phyloP scores from a whole-genome alignment of 2,113 vertebrate species.

The Strigops habroptila region DNA sequence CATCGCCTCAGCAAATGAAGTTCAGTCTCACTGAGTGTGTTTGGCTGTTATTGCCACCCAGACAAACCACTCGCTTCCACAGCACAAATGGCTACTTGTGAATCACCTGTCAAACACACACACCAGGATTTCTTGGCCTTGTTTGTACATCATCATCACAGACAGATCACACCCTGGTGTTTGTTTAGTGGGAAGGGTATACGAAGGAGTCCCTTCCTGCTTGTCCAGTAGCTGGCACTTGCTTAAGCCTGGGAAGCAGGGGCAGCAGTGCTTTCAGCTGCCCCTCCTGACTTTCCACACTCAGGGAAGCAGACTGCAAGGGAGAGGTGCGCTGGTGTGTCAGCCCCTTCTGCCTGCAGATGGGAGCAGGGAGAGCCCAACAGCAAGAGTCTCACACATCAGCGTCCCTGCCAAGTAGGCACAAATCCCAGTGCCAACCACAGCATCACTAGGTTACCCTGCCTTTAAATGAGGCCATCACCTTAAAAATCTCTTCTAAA shows the following conservation, averaged over 20 bases:
- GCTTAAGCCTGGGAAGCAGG: not conserved
- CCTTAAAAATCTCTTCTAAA: not conserved
- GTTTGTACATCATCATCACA: not conserved
- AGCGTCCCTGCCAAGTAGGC: not conserved
- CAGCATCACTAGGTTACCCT: not conserved
- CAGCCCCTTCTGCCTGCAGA: not conserved
- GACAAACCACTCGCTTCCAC: not conserved
- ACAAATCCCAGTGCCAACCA: not conserved
- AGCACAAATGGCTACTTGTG: rapidly evolving
- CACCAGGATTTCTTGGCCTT: not conserved
- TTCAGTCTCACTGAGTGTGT: not conserved
- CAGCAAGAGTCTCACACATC: not conserved
- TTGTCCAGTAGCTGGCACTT: not conserved
- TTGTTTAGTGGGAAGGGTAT: not conserved
- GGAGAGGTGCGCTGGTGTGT: no score
- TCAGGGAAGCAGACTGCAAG: no score
- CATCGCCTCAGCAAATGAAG: not conserved
- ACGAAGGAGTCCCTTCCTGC: not conserved
- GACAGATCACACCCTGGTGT: not conserved
- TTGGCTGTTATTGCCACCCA: not conserved
- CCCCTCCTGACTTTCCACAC: not conserved
- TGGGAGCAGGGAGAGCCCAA: not conserved
- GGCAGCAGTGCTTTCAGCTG: not conserved
- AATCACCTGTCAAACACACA: not conserved
- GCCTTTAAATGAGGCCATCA: not conserved